Evolutionary conservation across 2,797 vertebrate genomes (phyloP).

Genomic region (Garrulus glandarius): DNA sequence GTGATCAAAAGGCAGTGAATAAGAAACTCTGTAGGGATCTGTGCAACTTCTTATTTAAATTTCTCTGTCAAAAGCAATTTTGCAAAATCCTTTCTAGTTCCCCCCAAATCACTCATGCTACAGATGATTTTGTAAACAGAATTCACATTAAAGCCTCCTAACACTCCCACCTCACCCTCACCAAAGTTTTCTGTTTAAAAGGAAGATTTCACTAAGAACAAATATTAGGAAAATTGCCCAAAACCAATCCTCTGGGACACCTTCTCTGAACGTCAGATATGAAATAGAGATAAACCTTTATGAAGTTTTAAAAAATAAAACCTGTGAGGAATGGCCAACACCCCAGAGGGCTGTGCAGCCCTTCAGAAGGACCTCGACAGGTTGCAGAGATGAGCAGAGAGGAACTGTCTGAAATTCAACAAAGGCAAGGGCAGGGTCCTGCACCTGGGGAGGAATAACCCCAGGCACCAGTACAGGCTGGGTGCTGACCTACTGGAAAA

Average conservation of each 20-base stretch:
- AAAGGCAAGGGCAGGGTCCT: background rate
- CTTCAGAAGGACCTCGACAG: rapidly evolving
- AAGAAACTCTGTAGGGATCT: background rate
- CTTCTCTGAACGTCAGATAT: background rate
- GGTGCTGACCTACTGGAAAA: background rate
- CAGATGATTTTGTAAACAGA: background rate
- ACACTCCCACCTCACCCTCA: rapidly evolving
- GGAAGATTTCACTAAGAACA: background rate
- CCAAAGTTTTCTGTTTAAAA: background rate
- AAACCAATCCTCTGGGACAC: background rate
- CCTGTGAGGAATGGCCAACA: rapidly evolving
- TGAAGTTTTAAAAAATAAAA: background rate
- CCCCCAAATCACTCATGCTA: background rate
- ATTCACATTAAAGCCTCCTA: background rate
- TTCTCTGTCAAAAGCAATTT: background rate
- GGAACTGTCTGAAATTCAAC: background rate
- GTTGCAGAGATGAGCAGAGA: background rate
- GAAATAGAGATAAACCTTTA: background rate
- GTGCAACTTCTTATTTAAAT: background rate
- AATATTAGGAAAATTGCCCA: background rate
- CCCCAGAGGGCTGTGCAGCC: rapidly evolving
- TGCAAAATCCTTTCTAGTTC: background rate
- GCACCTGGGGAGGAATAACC: too few species aligned
- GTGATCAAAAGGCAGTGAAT: background rate
- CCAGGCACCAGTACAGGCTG: rapidly evolving